These are phyloP conservation scores for Diadromus collaris DNA, from an alignment of 2,888 invertebrate species.

Conservation along the genomic window DNA sequence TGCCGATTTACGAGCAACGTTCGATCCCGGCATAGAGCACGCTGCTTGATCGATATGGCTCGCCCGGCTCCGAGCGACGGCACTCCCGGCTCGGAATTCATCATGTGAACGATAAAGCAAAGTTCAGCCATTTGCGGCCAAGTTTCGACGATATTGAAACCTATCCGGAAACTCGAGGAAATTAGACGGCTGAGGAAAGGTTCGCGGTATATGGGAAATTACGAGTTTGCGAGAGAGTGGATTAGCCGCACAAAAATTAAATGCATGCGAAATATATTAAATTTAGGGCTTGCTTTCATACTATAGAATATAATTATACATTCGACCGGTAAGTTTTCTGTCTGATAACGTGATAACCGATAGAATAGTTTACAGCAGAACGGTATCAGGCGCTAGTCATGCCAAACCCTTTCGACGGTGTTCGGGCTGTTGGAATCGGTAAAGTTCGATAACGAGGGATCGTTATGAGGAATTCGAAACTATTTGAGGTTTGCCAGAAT, in stretches of 20 bases:
- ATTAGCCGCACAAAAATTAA: not conserved
- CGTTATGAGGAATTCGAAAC: conserved; percentile 37
- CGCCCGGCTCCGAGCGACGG: not conserved
- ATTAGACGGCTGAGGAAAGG: not conserved
- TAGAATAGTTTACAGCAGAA: not conserved
- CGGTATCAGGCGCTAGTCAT: not conserved
- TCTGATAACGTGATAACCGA: not conserved
- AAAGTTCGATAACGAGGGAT: conserved; percentile 29
- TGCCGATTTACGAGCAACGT: conserved; percentile 51
- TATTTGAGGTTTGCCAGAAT: conserved; percentile 18
- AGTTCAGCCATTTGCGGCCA: not conserved
- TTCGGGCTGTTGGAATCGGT: not conserved
- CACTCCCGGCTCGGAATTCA: conserved; percentile 12
- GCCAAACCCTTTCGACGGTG: conserved; percentile 4
- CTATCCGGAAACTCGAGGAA: not conserved
- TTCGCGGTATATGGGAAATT: not conserved
- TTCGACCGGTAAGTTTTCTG: not conserved
- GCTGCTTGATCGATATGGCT: not conserved
- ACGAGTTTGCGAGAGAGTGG: not conserved
- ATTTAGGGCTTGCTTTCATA: not conserved
- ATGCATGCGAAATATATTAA: not conserved
- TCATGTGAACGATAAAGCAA: conserved; percentile 5
- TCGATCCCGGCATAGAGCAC: conserved; percentile 23
- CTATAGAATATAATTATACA: not conserved
- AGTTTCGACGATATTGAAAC: not conserved